Evolutionary conservation across 2,797 vertebrate genomes (phyloP), one percentile per base, ranked within the genome.

Genomic region (Sebastes umbrosus): DNA sequence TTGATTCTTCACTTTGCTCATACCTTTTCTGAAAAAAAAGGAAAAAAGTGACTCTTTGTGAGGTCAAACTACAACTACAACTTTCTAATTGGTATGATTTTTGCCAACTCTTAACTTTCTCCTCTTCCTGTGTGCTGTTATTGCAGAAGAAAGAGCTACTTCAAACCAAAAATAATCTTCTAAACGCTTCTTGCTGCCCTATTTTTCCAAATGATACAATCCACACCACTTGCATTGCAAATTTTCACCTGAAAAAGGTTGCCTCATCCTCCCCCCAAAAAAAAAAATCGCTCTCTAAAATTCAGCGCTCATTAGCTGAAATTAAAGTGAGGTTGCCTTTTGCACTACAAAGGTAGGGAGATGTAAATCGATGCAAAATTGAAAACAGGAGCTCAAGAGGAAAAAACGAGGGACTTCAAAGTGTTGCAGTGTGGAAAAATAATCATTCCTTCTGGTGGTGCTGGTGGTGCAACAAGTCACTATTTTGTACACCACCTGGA

Each of bases 281-380:
- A 31, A 31, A 90, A 77, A 77, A 73, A 79, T 75, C 10, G 29
- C 43, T 68, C 24, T 75, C 66, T 76, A 24, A 77, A 85, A 89
- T 87, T 76, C 68, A 80, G 82, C 81, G 32, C 89, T 95, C 92
- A 93, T 96, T 95, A 95, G 79, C 20, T 74, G 34, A 75, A 88
- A 89, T 86, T 83, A 85, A 85, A 91, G 77, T 46, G 32, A 80
- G 71, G 57, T 69, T 77, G 4, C 20, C 65, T 87, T 96, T 96
- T 96, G 86, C 93, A 95, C 93, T 95, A 94, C 94, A 94, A 95
- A 95, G 91, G 84, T 88, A 89, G 52, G 79, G 87, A 39, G 63
- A 95, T 92, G 91, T 87, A 92, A 95, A 94, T 94, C 74, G 89
- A 87, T 84, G 88, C 71, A 64, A 86, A 75, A 85, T 68, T 73